Conservation (phyloP, 2,113 vertebrate species). For the Plestiodon gilberti region DNA sequence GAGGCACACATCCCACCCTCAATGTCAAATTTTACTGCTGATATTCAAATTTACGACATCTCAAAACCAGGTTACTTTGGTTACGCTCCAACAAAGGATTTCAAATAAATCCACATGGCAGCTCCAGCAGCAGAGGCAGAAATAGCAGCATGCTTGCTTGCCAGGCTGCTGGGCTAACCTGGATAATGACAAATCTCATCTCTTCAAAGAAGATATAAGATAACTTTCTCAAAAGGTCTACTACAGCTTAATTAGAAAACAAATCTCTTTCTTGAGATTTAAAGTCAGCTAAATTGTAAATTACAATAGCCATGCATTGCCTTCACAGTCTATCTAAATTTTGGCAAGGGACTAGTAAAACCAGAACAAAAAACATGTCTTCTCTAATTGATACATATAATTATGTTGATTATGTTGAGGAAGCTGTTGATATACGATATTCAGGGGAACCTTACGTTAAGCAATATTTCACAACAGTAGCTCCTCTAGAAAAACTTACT, state of each 20-base stretch:
- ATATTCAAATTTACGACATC: slow-evolving; percentile 46
- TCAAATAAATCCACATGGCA: not conserved
- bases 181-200: slow-evolving; percentile 48
- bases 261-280: slow-evolving; percentile 42
- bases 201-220: slow-evolving; percentile 38
- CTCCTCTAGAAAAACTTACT: not conserved
- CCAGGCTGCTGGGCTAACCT: slow-evolving; percentile 5
- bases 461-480: not conserved
- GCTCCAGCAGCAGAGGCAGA: not conserved
- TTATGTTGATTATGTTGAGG: slow-evolving; percentile 5
- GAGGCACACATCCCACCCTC: not conserved
- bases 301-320: not conserved
- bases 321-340: not conserved
- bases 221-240: slow-evolving; percentile 47
- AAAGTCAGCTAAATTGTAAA: slow-evolving; percentile 52
- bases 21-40: slow-evolving; percentile 9
- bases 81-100: slow-evolving; percentile 26
- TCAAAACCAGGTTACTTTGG: slow-evolving; percentile 40
- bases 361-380: not conserved
- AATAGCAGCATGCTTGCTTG: not conserved
- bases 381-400: not conserved
- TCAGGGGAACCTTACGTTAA: slow-evolving; percentile 1
- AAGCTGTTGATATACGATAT: slow-evolving; percentile 24
- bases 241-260: slow-evolving; percentile 60
- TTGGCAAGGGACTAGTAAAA: not conserved